A percentile compares a stretch with the other conserved stretches of the same genome.
Evolutionary conservation across 35 echinoderm and acorn worm genomes (phyloP).

Genomic region (Hemicentrotus pulcherrimus): DNA sequence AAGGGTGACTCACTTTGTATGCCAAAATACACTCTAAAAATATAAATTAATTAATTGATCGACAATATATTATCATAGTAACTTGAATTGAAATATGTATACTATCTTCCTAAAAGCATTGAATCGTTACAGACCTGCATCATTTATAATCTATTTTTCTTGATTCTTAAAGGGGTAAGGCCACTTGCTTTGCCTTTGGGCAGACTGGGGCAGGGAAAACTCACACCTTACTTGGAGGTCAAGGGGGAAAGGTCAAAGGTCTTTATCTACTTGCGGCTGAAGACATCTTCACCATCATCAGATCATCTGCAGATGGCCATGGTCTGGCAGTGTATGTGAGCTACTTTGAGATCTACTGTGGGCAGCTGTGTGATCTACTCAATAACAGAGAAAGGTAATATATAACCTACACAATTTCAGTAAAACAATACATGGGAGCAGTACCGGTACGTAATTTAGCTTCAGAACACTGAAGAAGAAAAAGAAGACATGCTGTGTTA

Average conservation of each 20-base stretch:
- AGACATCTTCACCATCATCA: conserved; percentile 72
- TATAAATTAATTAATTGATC: too few species aligned
- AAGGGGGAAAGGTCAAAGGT: conserved; percentile 63
- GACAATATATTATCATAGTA: too few species aligned
- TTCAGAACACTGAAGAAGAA: too few species aligned
- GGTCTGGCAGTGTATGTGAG: conserved; percentile 75
- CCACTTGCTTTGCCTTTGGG: conserved; percentile 97
- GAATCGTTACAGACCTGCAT: neutral
- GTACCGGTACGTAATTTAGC: too few species aligned
- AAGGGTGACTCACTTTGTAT: too few species aligned
- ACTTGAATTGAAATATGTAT: too few species aligned
- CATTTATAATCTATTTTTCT: neutral
- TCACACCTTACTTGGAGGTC: conserved; percentile 85
- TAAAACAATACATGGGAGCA: too few species aligned
- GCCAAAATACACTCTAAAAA: too few species aligned
- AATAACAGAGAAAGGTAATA: conserved; percentile 83
- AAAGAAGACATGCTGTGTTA: too few species aligned
- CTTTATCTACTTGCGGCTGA: conserved; percentile 88
- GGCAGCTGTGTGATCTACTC: conserved; percentile 92
- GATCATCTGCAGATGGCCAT: conserved; percentile 33
- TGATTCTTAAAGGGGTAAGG: conserved; percentile 67
- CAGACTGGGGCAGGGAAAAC: conserved; percentile 97
- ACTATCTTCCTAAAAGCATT: neutral
- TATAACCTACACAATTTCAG: too few species aligned
- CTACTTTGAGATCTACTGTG: conserved; percentile 99